A percentile compares a stretch with the other conserved stretches of the same genome.
Conservation (phyloP, 2,888 invertebrate genomes). For the Gymnosoma rotundatum region DNA sequence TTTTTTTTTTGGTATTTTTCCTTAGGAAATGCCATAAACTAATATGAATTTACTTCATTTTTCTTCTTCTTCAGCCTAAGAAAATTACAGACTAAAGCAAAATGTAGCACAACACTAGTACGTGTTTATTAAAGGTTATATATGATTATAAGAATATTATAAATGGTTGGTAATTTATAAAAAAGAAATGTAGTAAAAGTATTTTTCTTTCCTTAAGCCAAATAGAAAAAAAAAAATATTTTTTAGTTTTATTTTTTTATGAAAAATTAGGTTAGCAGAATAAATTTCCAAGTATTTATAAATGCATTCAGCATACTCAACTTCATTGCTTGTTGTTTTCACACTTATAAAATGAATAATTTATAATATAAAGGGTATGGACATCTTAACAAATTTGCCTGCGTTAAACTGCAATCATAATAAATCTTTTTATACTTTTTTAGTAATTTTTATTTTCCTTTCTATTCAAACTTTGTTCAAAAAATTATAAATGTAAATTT, state of each 20-base stretch:
- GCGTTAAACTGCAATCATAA: too few species aligned
- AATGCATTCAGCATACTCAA: neutral
- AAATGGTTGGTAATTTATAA: conserved; percentile 34
- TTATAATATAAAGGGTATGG: neutral
- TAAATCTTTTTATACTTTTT: too few species aligned
- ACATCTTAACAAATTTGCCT: neutral
- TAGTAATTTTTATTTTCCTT: too few species aligned
- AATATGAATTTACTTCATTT: neutral
- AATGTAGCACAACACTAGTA: conserved; percentile 25
- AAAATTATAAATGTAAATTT: too few species aligned
- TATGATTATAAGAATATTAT: conserved; percentile 37
- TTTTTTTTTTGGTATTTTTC: neutral
- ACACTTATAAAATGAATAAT: conserved; percentile 4
- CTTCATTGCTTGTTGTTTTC: neutral
- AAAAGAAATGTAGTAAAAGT: conserved; percentile 12
- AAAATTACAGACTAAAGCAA: conserved; percentile 36
- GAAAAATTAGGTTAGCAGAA: conserved; percentile 17
- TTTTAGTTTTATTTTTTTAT: neutral
- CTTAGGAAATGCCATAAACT: neutral
- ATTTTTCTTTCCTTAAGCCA: neutral
- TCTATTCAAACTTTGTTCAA: too few species aligned
- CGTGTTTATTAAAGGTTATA: conserved; percentile 28
- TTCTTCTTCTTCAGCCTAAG: neutral
- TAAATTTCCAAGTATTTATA: conserved; percentile 3
- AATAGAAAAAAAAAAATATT: neutral